Evolutionary conservation across 2,797 vertebrate species (phyloP).

Genomic region (Triplophysa yarkandensis): DNA sequence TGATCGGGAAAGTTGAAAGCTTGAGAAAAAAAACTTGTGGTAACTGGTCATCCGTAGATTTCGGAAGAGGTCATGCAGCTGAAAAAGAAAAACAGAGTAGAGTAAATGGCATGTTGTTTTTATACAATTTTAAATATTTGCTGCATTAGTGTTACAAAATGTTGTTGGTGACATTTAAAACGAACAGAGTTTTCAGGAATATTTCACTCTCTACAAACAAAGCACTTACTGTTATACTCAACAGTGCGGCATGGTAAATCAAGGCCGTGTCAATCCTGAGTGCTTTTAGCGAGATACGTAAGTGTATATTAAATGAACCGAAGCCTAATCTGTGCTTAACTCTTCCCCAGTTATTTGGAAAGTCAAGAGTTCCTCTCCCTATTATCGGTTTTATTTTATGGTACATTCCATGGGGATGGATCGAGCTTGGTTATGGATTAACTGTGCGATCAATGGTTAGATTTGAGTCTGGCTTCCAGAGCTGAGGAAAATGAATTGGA

Average conservation of each 20-base stretch:
- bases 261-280: conserved; percentile 36
- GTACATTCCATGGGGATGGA: conserved; percentile 83
- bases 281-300: conserved; percentile 57
- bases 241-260: conserved; percentile 49
- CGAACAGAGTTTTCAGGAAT: conserved; percentile 10
- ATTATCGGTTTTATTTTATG: conserved; percentile 86
- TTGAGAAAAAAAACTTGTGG: conserved; percentile 73
- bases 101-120: conserved; percentile 68
- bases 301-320: conserved; percentile 67
- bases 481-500: conserved; percentile 97
- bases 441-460: conserved; percentile 93
- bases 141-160: neutral
- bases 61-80: conserved; percentile 72
- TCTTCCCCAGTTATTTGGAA: conserved; percentile 81
- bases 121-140: conserved; percentile 40
- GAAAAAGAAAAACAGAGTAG: conserved; percentile 76
- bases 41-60: conserved; percentile 73
- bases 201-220: conserved; percentile 65
- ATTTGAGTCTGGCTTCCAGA: conserved; percentile 85
- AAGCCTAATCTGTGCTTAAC: conserved; percentile 75
- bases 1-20: conserved; percentile 73
- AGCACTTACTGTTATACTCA: conserved; percentile 22
- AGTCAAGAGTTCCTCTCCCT: conserved; percentile 86
- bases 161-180: conserved; percentile 8
- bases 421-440: conserved; percentile 98